Evolutionary conservation across 1,140 invertebrate species (phyloP).

Genomic region (Zaprionus inermis): DNA sequence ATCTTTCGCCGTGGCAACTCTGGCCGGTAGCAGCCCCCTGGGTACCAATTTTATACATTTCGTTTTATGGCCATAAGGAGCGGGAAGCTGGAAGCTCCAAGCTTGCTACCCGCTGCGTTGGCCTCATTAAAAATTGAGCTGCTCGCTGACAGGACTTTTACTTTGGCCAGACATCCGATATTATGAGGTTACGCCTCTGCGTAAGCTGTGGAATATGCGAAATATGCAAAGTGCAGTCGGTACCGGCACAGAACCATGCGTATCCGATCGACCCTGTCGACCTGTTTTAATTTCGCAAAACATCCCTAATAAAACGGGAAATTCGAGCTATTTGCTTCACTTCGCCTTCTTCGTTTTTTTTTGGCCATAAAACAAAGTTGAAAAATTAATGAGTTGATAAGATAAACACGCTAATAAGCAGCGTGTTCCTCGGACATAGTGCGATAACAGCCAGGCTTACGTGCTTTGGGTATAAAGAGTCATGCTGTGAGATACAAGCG

Average conservation of each 20-base stretch:
- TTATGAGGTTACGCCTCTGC: slow-evolving; percentile 19
- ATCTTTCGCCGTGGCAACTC: slow-evolving; percentile 18
- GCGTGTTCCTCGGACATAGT: neutral
- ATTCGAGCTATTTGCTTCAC: neutral
- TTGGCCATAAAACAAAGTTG: neutral
- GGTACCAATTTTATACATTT: slow-evolving; percentile 41
- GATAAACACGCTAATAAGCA: slow-evolving; percentile 14
- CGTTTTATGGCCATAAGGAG: slow-evolving; percentile 38
- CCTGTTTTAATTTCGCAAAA: neutral
- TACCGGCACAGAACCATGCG: neutral
- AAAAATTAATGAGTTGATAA: slow-evolving; percentile 20
- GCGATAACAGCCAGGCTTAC: neutral
- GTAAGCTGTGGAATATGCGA: neutral
- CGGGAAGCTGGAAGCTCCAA: neutral
- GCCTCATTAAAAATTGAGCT: slow-evolving; percentile 50
- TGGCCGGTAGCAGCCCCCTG: slow-evolving; percentile 6
- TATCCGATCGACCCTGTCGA: neutral
- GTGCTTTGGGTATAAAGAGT: neutral
- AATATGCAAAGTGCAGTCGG: slow-evolving; percentile 14
- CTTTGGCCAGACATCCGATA: slow-evolving; percentile 33
- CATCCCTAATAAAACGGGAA: neutral
- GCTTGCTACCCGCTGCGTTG: slow-evolving; percentile 17
- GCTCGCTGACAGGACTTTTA: slow-evolving; percentile 47
- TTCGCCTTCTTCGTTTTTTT: neutral
- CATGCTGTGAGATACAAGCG: neutral